A percentile compares a stretch with the other conserved stretches of the same genome.
These are phyloP conservation scores for Anguilla anguilla DNA, from an alignment of 2,797 vertebrate genomes.

Conservation along the genomic window DNA sequence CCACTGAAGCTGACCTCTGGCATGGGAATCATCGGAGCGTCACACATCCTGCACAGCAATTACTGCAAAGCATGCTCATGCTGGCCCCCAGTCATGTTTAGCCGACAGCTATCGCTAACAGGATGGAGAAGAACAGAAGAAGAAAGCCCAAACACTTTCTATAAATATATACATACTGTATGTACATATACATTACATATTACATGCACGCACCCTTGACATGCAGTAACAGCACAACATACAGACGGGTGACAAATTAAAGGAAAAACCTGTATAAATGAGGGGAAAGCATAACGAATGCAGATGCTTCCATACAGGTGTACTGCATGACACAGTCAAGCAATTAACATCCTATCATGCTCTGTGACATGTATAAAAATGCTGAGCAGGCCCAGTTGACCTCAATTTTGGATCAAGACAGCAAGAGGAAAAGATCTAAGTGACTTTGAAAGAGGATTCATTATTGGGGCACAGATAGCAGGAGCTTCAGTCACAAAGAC, in stretches of 20 bases:
- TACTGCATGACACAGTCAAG: too few species aligned
- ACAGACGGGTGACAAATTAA: background rate
- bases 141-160: background rate
- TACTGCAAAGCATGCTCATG: background rate
- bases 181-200: background rate
- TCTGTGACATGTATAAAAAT: too few species aligned
- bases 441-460: too few species aligned
- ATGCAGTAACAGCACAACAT: background rate
- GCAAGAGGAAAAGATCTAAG: too few species aligned
- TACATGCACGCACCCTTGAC: background rate
- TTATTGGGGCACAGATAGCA: too few species aligned
- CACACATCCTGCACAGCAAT: background rate
- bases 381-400: too few species aligned
- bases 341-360: too few species aligned
- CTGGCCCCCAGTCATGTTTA: background rate
- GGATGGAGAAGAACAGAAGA: background rate
- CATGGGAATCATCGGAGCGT: constrained; percentile 2
- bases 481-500: too few species aligned
- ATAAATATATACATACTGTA: background rate
- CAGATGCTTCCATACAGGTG: too few species aligned
- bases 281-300: too few species aligned
- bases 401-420: too few species aligned
- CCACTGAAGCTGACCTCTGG: constrained; percentile 1
- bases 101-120: background rate
- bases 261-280: too few species aligned